Evolutionary conservation across 2,797 vertebrate species (phyloP).

Genomic region (Anguilla marmorata): DNA sequence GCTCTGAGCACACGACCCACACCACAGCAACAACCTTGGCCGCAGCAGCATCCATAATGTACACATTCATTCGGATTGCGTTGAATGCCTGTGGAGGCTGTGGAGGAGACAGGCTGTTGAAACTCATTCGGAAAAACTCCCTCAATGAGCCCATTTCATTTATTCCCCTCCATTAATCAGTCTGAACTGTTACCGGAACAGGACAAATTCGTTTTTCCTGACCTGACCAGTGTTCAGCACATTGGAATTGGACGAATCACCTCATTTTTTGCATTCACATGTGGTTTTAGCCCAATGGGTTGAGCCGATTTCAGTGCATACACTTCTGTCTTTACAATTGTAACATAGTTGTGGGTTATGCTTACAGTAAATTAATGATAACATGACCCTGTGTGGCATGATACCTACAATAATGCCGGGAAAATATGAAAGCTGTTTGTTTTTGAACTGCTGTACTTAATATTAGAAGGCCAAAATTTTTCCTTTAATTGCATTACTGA

Average conservation of each 20-base stretch:
- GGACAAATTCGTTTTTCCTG: background rate
- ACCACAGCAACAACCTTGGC: background rate
- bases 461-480: background rate
- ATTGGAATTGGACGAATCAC: slow-evolving; percentile 1
- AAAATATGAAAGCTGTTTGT: background rate
- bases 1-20: background rate
- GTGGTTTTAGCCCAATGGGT: background rate
- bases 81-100: background rate
- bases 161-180: background rate
- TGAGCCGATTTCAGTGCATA: background rate
- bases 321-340: background rate
- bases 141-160: background rate
- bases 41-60: background rate
- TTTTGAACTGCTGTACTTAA: background rate
- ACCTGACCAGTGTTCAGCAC: background rate
- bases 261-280: background rate
- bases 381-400: background rate
- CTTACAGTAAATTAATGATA: background rate
- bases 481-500: background rate
- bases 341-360: background rate
- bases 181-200: background rate
- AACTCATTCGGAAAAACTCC: background rate
- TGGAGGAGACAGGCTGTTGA: background rate
- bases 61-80: background rate
- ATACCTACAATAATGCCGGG: background rate